Evolutionary conservation across 2,113 vertebrate species (phyloP), one percentile per base, ranked within the genome.

Genomic region (Zapornia atra): DNA sequence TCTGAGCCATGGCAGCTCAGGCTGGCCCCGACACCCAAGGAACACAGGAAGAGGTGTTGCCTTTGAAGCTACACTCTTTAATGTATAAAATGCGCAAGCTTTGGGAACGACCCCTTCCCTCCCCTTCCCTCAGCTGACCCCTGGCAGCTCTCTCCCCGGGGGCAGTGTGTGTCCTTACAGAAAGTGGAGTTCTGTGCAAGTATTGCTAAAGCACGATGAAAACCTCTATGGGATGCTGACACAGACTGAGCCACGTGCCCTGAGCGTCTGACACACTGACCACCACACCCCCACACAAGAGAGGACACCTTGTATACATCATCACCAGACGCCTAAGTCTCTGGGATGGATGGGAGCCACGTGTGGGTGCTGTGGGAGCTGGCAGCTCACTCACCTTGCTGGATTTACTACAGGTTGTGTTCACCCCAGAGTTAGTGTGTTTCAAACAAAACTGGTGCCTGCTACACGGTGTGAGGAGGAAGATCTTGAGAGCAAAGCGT

Each of bases 331-430:
- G 24, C 50, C 12, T 24, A 26, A 12, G 50, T 51, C 50, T 14
- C 22, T 26, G 24, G 50, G 50, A 24, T 14, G 48, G 50, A 25
- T 25, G 25, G 50, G 50, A 51, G 5, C 24, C 50, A 22, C 12
- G 22, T 25, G 22, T 14, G 24, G 50, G 50, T 14, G 24, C 24
- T 25, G 50, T 13, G 50, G 50, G 50, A 26, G 50, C 24, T 12
- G 24, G 50, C 20, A 25, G 50, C 50, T 51, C 50, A 25, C 50
- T 12, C 44, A 46, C 44, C 44, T 46, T 11, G 12, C 38, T 38
- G 38, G 25, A 36, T 3, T 29, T 33, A 15, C 0, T 3, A 11
- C 2, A 18, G 28, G 20, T 64, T n/a, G 0, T 4, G 34, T 4
- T 15, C 34, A 4, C 48, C 54, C 9, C 1, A 12, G 1, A 56